Evolutionary conservation across 1,140 invertebrate genomes (phyloP).

Genomic region (Chionoecetes opilio): DNA sequence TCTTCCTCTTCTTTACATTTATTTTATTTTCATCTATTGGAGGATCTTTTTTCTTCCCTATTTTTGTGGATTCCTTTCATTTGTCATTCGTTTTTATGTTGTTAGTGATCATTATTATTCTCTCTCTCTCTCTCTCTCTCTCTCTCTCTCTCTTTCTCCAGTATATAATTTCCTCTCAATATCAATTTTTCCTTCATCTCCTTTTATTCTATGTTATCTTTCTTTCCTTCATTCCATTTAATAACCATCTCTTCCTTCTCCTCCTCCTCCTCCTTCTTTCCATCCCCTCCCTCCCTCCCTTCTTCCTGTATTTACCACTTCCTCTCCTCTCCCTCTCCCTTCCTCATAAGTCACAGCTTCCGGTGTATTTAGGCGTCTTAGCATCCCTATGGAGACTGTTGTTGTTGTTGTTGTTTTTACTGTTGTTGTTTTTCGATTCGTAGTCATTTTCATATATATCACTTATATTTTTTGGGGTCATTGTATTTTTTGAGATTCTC

Average conservation of each 20-base stretch:
- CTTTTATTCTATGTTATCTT: neutral
- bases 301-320: neutral
- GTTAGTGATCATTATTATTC: no score
- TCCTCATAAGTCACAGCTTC: neutral
- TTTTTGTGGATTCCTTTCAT: neutral
- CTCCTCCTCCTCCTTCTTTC: neutral
- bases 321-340: constrained; percentile 7
- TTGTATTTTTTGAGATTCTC: no score
- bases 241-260: neutral
- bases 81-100: neutral
- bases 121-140: no score
- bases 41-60: neutral
- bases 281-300: neutral
- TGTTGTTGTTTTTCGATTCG: neutral
- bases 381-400: neutral
- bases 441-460: neutral
- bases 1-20: neutral
- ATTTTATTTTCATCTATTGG: neutral
- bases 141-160: neutral
- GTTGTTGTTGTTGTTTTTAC: neutral
- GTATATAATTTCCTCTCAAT: no score
- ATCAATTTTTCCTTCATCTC: neutral
- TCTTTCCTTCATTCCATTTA: neutral
- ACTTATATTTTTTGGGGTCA: no score
- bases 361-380: neutral